Percentiles rank a stretch among this genome's conserved stretches.
These are phyloP conservation scores for Crepidodera aurea DNA, from an alignment of 2,888 invertebrate genomes.

Conservation along the genomic window DNA sequence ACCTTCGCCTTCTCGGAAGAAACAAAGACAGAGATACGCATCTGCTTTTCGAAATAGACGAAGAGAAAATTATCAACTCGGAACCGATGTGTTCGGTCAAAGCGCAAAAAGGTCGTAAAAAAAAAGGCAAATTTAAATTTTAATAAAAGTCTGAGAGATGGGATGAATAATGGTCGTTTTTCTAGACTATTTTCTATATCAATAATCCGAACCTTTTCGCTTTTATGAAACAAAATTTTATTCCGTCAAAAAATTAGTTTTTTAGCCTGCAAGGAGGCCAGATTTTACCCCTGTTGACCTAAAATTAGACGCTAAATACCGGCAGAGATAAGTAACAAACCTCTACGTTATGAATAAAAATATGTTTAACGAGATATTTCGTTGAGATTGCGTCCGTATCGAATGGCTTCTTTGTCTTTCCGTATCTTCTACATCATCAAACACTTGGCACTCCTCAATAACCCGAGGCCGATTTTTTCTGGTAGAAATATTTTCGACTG, in stretches of 20 bases:
- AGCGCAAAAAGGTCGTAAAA: background rate
- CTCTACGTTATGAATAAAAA: too few relatives aligned
- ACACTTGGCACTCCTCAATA: slow-evolving; percentile 13
- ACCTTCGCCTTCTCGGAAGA: slow-evolving; percentile 18
- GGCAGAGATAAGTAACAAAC: too few relatives aligned
- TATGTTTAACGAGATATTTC: too few relatives aligned
- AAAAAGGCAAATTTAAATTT: background rate
- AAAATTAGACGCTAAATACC: too few relatives aligned
- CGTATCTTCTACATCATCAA: slow-evolving; percentile 3
- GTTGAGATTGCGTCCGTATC: too few relatives aligned
- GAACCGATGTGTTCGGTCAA: background rate
- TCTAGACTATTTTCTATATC: too few relatives aligned
- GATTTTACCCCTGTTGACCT: too few relatives aligned
- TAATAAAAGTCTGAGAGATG: background rate
- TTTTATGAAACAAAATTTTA: too few relatives aligned
- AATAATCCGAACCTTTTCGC: too few relatives aligned
- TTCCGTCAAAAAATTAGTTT: too few relatives aligned
- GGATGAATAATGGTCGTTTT: background rate
- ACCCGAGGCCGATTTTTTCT: slow-evolving; percentile 3
- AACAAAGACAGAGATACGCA: slow-evolving; percentile 9
- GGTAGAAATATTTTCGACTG: slow-evolving; percentile 7
- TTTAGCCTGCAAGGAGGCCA: too few relatives aligned
- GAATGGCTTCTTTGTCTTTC: background rate
- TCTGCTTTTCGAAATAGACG: background rate
- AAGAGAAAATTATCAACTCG: background rate